A percentile compares a stretch with the other conserved stretches of the same genome.
Evolutionary conservation across 2,888 invertebrate species (phyloP).

Genomic region (Nesidiocoris tenuis): DNA sequence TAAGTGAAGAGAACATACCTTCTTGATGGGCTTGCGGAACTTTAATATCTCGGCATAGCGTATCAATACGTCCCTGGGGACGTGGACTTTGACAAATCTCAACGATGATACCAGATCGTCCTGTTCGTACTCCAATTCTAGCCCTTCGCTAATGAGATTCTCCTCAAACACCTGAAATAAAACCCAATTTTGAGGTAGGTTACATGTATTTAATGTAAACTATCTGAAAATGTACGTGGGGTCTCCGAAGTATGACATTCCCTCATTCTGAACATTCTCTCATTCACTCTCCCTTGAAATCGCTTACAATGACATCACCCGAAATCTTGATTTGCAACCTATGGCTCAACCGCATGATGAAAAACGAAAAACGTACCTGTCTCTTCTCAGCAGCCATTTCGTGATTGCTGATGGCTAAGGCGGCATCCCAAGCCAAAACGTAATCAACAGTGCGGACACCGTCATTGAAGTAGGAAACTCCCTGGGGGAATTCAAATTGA

Average conservation of each 20-base stretch:
- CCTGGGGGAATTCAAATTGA: neutral
- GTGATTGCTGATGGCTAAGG: neutral
- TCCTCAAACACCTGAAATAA: constrained; percentile 1
- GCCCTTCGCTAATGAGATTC: constrained; percentile 7
- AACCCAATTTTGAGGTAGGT: no score
- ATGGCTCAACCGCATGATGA: no score
- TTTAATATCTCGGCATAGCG: constrained; percentile 90
- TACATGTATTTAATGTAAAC: no score
- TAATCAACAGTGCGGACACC: constrained; percentile 25
- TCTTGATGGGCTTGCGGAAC: constrained; percentile 90
- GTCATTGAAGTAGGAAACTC: constrained; percentile 12
- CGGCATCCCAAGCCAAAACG: constrained; percentile 23
- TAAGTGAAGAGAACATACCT: no score
- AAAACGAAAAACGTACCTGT: constrained; percentile 1
- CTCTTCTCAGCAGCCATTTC: constrained; percentile 3
- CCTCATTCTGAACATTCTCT: no score
- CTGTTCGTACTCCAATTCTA: neutral
- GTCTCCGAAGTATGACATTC: no score
- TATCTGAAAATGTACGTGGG: no score
- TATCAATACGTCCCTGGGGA: constrained; percentile 76
- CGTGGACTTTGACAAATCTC: constrained; percentile 80
- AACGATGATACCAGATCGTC: constrained; percentile 55
- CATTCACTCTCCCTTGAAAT: no score
- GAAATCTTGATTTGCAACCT: no score
- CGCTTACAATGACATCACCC: no score